phyloP scores from a whole-genome alignment of 2,113 vertebrate genomes.

The Oncorhynchus mykiss region DNA sequence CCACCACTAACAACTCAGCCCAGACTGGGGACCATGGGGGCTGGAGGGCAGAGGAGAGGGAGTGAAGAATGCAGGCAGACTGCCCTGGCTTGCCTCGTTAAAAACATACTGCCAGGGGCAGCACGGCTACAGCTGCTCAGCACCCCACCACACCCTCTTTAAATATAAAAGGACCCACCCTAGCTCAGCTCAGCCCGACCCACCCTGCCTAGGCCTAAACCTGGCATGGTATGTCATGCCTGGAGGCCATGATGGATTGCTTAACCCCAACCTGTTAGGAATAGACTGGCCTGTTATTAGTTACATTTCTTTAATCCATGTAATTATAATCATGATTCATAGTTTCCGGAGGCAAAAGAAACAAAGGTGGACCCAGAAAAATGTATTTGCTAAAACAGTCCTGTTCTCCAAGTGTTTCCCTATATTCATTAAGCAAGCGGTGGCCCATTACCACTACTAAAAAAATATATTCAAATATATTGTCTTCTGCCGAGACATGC shows the following conservation, averaged over 20 bases:
- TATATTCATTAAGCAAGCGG: no score
- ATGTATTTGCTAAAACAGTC: no score
- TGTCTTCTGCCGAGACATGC: no score
- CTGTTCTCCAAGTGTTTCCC: no score
- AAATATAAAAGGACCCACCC: no score
- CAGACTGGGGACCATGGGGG: not conserved
- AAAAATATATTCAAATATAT: no score
- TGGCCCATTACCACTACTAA: no score
- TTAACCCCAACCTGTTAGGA: slow-evolving; percentile 53
- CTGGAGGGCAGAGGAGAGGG: slow-evolving; percentile 16
- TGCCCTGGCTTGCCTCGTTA: slow-evolving; percentile 69
- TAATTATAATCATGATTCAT: no score
- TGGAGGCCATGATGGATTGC: slow-evolving; percentile 39
- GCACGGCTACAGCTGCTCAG: slow-evolving; percentile 61
- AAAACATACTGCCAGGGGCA: slow-evolving; percentile 69
- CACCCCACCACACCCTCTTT: no score
- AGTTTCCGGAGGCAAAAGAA: no score
- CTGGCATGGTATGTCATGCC: slow-evolving; percentile 17
- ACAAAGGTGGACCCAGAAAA: no score
- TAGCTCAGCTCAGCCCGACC: not conserved
- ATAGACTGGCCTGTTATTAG: slow-evolving; percentile 49
- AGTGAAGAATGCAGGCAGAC: slow-evolving; percentile 65
- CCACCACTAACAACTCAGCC: not conserved
- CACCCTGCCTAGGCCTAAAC: not conserved
- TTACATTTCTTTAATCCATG: not conserved